Conservation (phyloP, 64 coral and sea anemone species). For the Pocillopora damicornis region DNA sequence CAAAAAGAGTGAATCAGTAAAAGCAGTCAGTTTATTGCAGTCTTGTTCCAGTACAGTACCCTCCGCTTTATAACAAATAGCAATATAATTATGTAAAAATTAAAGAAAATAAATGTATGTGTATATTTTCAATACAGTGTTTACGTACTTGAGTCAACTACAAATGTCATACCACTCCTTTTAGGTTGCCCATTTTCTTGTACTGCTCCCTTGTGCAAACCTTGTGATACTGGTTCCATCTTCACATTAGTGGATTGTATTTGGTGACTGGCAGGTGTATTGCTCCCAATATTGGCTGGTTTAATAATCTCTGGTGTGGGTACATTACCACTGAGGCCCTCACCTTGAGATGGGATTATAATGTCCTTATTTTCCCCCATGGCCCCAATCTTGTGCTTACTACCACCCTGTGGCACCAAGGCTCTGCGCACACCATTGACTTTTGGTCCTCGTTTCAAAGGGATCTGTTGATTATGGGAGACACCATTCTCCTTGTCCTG, state of each 20-base stretch:
- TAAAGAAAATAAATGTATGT: too few relatives aligned
- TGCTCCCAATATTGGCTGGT: not conserved
- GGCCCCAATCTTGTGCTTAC: not conserved
- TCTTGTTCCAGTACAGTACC: too few relatives aligned
- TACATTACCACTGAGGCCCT: not conserved
- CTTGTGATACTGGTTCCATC: not conserved
- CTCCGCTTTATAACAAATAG: too few relatives aligned
- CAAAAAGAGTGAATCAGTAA: too few relatives aligned
- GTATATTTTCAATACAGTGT: too few relatives aligned
- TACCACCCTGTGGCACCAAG: slow-evolving; percentile 40
- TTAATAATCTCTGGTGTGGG: not conserved
- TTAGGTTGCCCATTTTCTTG: slow-evolving; percentile 20
- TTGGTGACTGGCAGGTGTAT: not conserved
- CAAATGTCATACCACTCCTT: slow-evolving; percentile 50
- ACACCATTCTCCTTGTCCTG: slow-evolving; percentile 57
- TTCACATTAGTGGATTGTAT: not conserved
- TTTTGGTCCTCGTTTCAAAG: slow-evolving; percentile 64
- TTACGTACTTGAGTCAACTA: slow-evolving; percentile 25
- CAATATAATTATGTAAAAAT: too few relatives aligned
- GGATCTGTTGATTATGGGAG: slow-evolving; percentile 15
- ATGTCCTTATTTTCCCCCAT: slow-evolving; percentile 47
- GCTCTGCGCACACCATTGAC: slow-evolving; percentile 84
- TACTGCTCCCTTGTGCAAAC: not conserved
- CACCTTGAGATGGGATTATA: slow-evolving; percentile 6
- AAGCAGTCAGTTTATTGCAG: too few relatives aligned